Base-by-base conservation (phyloP, 2,113 vertebrate genomes). In the Pygoscelis antarcticus region DNA sequence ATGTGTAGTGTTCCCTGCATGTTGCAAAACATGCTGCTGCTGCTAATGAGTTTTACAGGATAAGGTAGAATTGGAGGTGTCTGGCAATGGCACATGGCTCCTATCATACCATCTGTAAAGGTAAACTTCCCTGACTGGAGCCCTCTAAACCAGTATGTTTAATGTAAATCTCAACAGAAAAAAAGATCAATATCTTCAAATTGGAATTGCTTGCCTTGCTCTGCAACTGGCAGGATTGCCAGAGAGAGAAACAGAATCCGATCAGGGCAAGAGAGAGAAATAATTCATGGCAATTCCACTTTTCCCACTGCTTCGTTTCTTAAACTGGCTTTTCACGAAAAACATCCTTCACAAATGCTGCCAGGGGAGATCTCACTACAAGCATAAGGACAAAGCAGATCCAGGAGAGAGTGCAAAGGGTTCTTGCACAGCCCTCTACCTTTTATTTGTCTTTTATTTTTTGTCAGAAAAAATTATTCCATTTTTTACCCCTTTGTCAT, bases 241-340 rank as follows among this genome's bases (percentile, higher is more conserved):
- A 91, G 49, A 71, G n/a, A 88, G 36, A 82, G 77, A 78, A 95
- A 71, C 13, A 54, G 52, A 78, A 60, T 29, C 47, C 2, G 27
- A 78, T 62, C 40, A 38, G 27, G 55, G 36, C 2, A 3, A 49
- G 42, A 61, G 54, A 90, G n/a, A 81, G 10, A 87, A 92, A 83
- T 58, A 82, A 94, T 65, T 89, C 21, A 27, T 5, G 4, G 36
- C 54, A 94, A 82, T 95, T 78, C 61, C 52, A 94, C 77, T 19
- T 75, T 92, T 21, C 22, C 40, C n/a, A 4, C 32, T 22, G 38
- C 27, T 92, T 92, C 36, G 38, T 75, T 95, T 55, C 80, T 86
- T 90, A 70, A 81, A 77, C 38, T 68, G 88, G 42, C 26, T 90
- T 95, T 83, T 92, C 88, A 80, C 38, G 86, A 88, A 88, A 96